A percentile compares a stretch with the other conserved stretches of the same genome.
Conservation (phyloP, 2,113 vertebrate species). For the Xiphias gladius region DNA sequence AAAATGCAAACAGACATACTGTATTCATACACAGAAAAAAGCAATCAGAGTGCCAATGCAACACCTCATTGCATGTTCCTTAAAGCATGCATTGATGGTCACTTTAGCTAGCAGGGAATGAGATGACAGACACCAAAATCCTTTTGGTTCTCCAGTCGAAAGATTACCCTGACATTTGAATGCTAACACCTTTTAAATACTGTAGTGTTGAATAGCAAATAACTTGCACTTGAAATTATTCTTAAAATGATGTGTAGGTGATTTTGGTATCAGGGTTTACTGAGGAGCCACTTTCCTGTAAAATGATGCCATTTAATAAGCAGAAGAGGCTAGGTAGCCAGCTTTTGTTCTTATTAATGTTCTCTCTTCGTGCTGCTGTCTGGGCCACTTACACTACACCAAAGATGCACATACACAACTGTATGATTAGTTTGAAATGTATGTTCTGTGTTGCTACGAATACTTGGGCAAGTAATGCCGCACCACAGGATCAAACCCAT, state of each 20-base stretch:
- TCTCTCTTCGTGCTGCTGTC: background rate
- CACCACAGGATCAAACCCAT: constrained; percentile 1
- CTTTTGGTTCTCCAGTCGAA: background rate
- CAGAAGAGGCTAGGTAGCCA: background rate
- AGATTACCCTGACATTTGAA: background rate
- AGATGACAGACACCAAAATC: background rate
- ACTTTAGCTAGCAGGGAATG: background rate
- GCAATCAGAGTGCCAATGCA: background rate
- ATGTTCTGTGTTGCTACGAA: background rate
- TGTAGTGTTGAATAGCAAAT: background rate
- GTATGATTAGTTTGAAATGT: background rate
- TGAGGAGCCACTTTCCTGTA: background rate
- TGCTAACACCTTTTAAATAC: background rate
- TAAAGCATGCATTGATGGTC: background rate
- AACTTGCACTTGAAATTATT: background rate
- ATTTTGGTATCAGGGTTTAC: background rate
- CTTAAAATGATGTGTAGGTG: background rate
- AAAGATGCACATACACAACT: background rate
- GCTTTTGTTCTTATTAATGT: constrained; percentile 6
- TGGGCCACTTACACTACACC: background rate
- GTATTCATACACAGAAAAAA: background rate
- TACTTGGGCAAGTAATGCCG: background rate
- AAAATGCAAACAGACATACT: constrained; percentile 21
- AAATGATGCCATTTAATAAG: background rate
- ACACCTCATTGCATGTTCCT: background rate